Evolutionary conservation across 1,140 invertebrate genomes (phyloP).

Genomic region (Drosophila burlai): DNA sequence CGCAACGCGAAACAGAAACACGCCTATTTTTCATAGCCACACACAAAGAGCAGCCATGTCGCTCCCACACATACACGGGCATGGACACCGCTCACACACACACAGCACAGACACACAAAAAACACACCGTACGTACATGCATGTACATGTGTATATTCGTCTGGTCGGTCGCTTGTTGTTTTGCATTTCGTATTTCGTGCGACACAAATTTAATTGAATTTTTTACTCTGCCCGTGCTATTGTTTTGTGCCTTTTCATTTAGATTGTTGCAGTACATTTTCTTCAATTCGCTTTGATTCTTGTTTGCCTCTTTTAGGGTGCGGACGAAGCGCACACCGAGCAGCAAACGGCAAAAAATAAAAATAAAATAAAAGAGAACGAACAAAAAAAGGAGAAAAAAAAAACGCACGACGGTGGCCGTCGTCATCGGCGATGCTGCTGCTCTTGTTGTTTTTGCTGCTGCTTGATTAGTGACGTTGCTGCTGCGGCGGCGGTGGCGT

Average conservation of each 20-base stretch:
- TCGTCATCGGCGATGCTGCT: constrained; percentile 55
- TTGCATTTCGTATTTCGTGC: constrained; percentile 60
- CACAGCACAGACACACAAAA: constrained; percentile 3
- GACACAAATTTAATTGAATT: constrained; percentile 61
- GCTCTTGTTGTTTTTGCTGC: constrained; percentile 39
- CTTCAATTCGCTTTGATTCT: constrained; percentile 26
- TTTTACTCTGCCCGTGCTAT: constrained; percentile 35
- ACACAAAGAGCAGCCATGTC: constrained; percentile 54
- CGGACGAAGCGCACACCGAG: constrained; percentile 53
- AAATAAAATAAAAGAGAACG: constrained; percentile 9
- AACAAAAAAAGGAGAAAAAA: constrained; percentile 24
- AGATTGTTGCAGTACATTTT: constrained; percentile 50
- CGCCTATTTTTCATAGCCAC: constrained; percentile 72
- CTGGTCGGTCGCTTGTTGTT: constrained; percentile 50
- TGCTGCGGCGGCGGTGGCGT: neutral
- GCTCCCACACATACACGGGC: constrained; percentile 32
- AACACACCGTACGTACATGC: constrained; percentile 10
- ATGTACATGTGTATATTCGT: constrained; percentile 32
- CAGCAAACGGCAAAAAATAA: constrained; percentile 6
- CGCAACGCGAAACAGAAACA: constrained; percentile 62
- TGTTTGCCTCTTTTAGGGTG: constrained; percentile 56
- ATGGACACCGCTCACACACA: constrained; percentile 16
- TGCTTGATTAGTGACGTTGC: constrained; percentile 22
- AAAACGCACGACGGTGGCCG: constrained; percentile 52
- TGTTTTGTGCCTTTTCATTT: constrained; percentile 55